These are phyloP conservation scores for Drosophila equinoxialis DNA, from an alignment of 1,140 invertebrate species.

Conservation along the genomic window DNA sequence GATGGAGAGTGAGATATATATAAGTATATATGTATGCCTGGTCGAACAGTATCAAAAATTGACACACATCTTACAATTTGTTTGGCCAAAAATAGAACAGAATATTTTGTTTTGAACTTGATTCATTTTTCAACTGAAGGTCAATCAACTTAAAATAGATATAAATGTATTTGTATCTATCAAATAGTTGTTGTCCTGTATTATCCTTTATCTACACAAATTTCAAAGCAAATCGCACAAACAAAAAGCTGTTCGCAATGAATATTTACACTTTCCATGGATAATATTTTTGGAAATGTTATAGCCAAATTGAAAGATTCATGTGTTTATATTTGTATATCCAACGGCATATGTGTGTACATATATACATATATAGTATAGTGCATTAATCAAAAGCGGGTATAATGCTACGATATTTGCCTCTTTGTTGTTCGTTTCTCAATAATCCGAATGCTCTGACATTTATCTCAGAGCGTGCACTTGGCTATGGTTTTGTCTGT, in stretches of 20 bases:
- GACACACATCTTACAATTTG: too few species aligned
- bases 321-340: constrained; percentile 10
- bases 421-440: background rate
- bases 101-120: too few species aligned
- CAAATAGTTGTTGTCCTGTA: background rate
- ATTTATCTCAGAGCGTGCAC: constrained; percentile 5
- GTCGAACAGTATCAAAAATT: too few species aligned
- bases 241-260: background rate
- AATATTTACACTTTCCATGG: constrained; percentile 5
- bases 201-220: background rate
- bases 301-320: constrained; percentile 8
- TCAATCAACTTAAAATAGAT: too few species aligned
- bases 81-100: too few species aligned
- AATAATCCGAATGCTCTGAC: constrained; percentile 6
- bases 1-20: too few species aligned
- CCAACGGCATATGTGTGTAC: background rate
- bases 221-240: background rate
- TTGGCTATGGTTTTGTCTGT: background rate
- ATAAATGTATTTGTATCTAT: too few species aligned
- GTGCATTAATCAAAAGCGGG: constrained; percentile 12
- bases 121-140: background rate
- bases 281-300: constrained; percentile 13
- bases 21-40: too few species aligned
- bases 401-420: background rate
- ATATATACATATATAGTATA: background rate